Evolutionary conservation across 1,140 invertebrate genomes (phyloP), one percentile per base, ranked within the genome.

Genomic region (Apis laboriosa): DNA sequence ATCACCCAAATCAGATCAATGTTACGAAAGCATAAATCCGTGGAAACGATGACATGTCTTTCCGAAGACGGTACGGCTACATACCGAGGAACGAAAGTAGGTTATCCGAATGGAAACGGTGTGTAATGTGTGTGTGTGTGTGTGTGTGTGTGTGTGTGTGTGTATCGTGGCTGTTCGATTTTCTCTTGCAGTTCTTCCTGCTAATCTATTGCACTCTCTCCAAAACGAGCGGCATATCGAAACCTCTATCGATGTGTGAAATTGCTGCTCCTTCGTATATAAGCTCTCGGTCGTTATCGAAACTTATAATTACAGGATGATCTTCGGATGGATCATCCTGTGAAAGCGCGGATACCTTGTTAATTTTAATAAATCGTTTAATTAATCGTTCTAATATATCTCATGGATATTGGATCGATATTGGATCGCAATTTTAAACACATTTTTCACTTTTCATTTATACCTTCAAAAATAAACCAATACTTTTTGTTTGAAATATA

Each of bases 21-120:
- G 51, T 43, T 19, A 58, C 56, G 60, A 79, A 71, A 78, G 58
- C 63, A 74, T 81, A 81, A 81, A 83, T 77, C 82, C 24, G 43
- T 84, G 63, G 24, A 84, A 63, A 75, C 71, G 78, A 82, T 84
- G 86, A 88, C 83, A 83, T 76, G 84, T 85, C 67, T 43, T 77
- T 77, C 73, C 60, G 28, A 75, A 74, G 86, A 88, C 79, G 75
- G 60, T 68, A 68, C 34, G 75, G 34, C 34, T 82, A 67, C 79
- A 85, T 87, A 56, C 83, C 79, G 72, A n/a, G 74, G 83, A 58
- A 82, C 83, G 87, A 88, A 88, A 88, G 87, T 88, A 84, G 87
- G 87, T 87, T 88, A 88, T 82, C 72, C 63, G 86, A 88, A 88
- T 85, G 86, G 86, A 87, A 64, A 87, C 77, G 60, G 76, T 53